phyloP scores from a whole-genome alignment of 2,113 vertebrate genomes.

The Ellobius talpinus region DNA sequence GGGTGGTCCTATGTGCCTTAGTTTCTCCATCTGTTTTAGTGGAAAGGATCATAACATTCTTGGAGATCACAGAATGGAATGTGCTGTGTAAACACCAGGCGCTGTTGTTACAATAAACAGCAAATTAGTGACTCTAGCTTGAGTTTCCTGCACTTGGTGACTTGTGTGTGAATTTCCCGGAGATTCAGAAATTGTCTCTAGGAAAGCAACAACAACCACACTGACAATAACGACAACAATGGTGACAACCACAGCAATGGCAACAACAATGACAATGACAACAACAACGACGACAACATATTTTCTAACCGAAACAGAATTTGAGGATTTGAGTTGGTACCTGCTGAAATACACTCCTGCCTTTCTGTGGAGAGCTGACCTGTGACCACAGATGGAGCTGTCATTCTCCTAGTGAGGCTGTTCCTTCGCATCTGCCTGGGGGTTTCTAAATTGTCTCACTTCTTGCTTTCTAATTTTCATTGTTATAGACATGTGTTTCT shows the following conservation, averaged over 20 bases:
- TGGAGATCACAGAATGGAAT: conserved; percentile 72
- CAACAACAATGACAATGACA: neutral
- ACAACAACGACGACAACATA: neutral
- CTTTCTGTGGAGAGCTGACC: neutral
- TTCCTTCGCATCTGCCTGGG: neutral
- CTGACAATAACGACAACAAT: no score
- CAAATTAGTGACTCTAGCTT: conserved; percentile 71
- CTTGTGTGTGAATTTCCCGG: conserved; percentile 59
- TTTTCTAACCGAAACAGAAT: conserved; percentile 68
- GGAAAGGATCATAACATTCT: conserved; percentile 67
- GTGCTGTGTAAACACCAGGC: conserved; percentile 75
- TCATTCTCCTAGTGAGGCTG: conserved; percentile 19
- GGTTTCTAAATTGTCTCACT: neutral
- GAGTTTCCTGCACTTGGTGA: conserved; percentile 64
- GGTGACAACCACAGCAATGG: neutral
- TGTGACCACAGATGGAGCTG: neutral
- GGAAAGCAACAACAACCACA: conserved; percentile 1
- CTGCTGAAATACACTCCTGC: neutral
- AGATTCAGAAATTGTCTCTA: conserved; percentile 57
- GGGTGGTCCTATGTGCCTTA: conserved; percentile 76
- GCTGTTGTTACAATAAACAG: conserved; percentile 79
- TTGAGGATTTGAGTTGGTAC: neutral
- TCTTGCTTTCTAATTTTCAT: conserved; percentile 55
- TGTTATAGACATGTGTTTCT: conserved; percentile 41
- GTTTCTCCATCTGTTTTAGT: conserved; percentile 80